Evolutionary conservation across 2,113 vertebrate species (phyloP), one percentile per base, ranked within the genome.

Genomic region (Steatornis caripensis): DNA sequence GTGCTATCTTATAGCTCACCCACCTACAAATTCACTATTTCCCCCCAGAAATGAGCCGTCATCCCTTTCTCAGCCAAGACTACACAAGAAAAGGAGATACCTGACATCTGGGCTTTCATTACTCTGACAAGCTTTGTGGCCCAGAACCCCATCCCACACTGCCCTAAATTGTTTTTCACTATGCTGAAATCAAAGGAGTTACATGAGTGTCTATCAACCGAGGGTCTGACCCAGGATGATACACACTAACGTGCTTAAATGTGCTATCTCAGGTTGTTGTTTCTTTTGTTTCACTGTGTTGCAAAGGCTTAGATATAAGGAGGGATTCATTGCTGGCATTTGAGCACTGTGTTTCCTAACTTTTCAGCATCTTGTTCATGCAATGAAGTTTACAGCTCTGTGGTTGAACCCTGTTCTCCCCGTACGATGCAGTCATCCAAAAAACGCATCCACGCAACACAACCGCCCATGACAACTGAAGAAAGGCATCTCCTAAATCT

Each of bases 61-160:
- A 34, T 26, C 26, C 13, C 27, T 61, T 83, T 76, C 69, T 80
- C 53, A 77, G 45, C 11, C 41, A 69, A 61, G 68, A 30, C 1
- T 1, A n/a, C 20, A 55, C 0, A 0, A 72, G 43, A 1, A 5
- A 72, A 77, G 23, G 23, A 15, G 15, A 55, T 39, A 79, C 18
- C 37, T 39, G 41, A 71, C 26, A 66, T 27, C 21, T 45, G n/a
- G n/a, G 39, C 61, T 76, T 90, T 79, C 45, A 71, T 55, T 66
- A 49, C 54, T 65, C 10, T 57, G 45, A 72, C 54, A 58, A 77
- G 27, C 32, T 83, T 12, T 60, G 41, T 53, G 29, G 51, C 41
- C 12, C 37, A 74, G 60, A 64, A 29, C n/a, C 34, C 27, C 32
- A 81, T 29, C 46, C 14, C 23, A 77, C 49, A 4, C 11, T 32